These are phyloP conservation scores for Bostrychus sinensis DNA, from an alignment of 2,113 vertebrate species.

Conservation along the genomic window DNA sequence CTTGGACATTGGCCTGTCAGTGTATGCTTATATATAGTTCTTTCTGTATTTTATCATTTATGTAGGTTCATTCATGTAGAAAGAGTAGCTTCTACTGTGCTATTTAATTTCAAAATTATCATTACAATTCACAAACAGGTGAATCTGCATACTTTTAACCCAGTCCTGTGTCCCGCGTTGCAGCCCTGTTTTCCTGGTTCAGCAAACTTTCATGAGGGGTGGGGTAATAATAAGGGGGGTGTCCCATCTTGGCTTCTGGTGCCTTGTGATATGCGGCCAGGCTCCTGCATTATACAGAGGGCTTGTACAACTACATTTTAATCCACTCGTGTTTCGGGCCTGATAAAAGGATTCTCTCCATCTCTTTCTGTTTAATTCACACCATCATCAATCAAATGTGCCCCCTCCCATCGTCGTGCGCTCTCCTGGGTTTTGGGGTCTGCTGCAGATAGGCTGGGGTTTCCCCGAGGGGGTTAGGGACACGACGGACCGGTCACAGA, in stretches of 20 bases:
- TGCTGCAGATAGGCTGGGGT: conserved; percentile 72
- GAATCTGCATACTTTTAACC: conserved; percentile 4
- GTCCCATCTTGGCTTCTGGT: conserved; percentile 71
- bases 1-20: too few species aligned
- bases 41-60: too few species aligned
- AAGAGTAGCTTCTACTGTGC: too few species aligned
- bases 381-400: conserved; percentile 83
- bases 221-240: conserved; percentile 60
- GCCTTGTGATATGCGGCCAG: conserved; percentile 71
- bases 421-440: conserved; percentile 69
- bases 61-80: too few species aligned
- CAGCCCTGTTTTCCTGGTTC: conserved; percentile 46
- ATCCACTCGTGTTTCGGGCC: conserved; percentile 82
- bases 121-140: background rate
- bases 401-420: conserved; percentile 36
- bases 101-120: too few species aligned
- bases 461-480: conserved; percentile 75
- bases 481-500: conserved; percentile 79
- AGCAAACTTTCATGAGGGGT: conserved; percentile 53
- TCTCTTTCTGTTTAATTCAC: conserved; percentile 82
- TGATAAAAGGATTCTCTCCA: conserved; percentile 85
- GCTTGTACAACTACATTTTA: conserved; percentile 84
- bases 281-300: conserved; percentile 76
- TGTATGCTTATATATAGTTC: too few species aligned
- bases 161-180: conserved; percentile 13